Evolutionary conservation across 2,797 vertebrate genomes (phyloP).

Genomic region (Apogon hyalosoma): DNA sequence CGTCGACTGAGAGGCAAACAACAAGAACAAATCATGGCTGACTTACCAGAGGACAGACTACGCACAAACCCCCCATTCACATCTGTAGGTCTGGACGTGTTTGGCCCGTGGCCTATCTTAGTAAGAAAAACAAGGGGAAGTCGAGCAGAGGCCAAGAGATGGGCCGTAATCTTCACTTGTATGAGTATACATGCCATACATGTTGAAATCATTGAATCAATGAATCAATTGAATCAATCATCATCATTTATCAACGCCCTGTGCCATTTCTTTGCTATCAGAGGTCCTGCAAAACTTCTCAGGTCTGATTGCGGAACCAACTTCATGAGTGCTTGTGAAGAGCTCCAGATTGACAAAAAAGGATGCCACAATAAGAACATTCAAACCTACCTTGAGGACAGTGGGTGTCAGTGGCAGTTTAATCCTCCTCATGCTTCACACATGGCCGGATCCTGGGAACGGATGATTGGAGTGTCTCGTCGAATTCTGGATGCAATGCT

Average conservation of each 20-base stretch:
- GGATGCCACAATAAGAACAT: slow-evolving; percentile 1
- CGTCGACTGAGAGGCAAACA: neutral
- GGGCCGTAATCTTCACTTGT: slow-evolving; percentile 2
- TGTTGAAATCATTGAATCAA: slow-evolving; percentile 10
- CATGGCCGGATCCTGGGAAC: no score
- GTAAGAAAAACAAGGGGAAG: slow-evolving; percentile 2
- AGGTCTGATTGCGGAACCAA: slow-evolving; percentile 5
- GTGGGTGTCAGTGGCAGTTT: slow-evolving; percentile 4
- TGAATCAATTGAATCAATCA: slow-evolving; percentile 12
- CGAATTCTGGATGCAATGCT: no score
- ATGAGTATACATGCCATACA: slow-evolving; percentile 17
- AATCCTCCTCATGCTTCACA: no score
- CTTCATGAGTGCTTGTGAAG: slow-evolving; percentile 13
- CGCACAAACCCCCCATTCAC: neutral
- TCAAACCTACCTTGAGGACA: neutral
- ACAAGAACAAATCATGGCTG: slow-evolving; percentile 13
- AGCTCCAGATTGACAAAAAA: slow-evolving; percentile 11
- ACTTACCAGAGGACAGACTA: neutral
- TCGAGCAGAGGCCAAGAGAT: slow-evolving; percentile 15
- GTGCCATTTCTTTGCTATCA: slow-evolving; percentile 1
- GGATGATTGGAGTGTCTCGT: no score
- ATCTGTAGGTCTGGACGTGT: slow-evolving; percentile 2
- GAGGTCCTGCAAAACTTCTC: slow-evolving; percentile 1
- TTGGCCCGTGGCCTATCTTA: slow-evolving; percentile 11
- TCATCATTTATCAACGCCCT: slow-evolving; percentile 25